Conservation (phyloP, 2,113 vertebrate genomes). For the Rattus rattus region DNA sequence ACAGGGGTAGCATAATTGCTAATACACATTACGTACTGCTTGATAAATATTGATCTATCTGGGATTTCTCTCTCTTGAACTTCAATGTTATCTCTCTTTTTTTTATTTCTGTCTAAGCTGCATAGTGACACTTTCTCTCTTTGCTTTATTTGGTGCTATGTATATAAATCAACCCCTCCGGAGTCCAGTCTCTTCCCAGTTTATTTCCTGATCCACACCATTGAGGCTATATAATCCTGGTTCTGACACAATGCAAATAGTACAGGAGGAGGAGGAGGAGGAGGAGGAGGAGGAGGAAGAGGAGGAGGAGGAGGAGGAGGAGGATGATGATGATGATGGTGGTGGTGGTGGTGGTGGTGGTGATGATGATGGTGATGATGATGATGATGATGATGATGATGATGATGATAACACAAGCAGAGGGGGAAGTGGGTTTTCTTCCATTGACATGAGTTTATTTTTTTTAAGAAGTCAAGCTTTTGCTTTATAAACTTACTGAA, state of each 20-base stretch:
- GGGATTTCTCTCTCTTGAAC: not conserved
- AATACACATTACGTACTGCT: not conserved
- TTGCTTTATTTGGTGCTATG: not conserved
- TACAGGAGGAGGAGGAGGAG: not conserved
- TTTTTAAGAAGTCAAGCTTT: constrained; percentile 22
- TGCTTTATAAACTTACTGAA: constrained; percentile 29
- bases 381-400: no score
- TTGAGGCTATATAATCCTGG: not conserved
- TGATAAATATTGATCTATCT: not conserved
- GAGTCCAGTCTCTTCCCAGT: not conserved
- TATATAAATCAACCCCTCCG: not conserved
- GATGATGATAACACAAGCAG: not conserved
- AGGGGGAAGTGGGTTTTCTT: constrained; percentile 11
- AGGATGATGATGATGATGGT: no score
- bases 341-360: no score
- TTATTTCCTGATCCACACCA: not conserved
- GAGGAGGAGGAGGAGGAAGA: no score
- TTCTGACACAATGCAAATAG: not conserved
- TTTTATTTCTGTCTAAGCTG: not conserved
- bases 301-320: not conserved
- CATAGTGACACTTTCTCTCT: not conserved
- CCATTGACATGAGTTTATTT: not conserved
- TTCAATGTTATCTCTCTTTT: not conserved
- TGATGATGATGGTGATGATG: no score
- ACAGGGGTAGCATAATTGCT: not conserved